These are phyloP conservation scores for Zelostemma sp. DNA, from an alignment of 1,140 invertebrate genomes.

Conservation along the genomic window DNA sequence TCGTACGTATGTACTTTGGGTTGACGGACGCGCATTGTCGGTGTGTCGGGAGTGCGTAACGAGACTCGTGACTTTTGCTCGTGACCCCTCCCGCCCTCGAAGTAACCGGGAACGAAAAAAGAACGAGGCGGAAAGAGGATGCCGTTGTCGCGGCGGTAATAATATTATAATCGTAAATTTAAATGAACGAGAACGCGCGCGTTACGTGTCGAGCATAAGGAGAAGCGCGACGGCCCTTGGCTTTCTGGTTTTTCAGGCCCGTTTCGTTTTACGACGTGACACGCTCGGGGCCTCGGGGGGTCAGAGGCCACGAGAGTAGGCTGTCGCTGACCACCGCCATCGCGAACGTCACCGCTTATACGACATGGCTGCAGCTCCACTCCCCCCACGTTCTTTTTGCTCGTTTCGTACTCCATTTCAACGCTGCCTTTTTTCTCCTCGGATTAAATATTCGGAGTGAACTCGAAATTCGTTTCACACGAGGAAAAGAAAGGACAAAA, in stretches of 20 bases:
- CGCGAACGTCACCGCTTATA: slow-evolving; percentile 13
- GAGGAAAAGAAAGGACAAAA: too few species aligned
- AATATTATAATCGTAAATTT: slow-evolving; percentile 53
- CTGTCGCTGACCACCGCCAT: slow-evolving; percentile 25
- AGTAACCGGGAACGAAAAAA: slow-evolving; percentile 25
- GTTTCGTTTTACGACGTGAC: slow-evolving; percentile 52
- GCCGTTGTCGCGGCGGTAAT: slow-evolving; percentile 39
- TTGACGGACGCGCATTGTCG: slow-evolving; percentile 16
- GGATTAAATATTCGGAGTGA: too few species aligned
- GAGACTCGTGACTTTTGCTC: slow-evolving; percentile 30
- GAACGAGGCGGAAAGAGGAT: slow-evolving; percentile 21
- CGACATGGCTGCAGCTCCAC: slow-evolving; percentile 6
- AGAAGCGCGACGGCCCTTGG: slow-evolving; percentile 13
- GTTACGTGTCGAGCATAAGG: slow-evolving; percentile 50
- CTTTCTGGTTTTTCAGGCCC: slow-evolving; percentile 42
- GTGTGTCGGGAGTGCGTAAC: slow-evolving; percentile 45
- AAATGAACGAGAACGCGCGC: slow-evolving; percentile 49
- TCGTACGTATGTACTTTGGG: background rate
- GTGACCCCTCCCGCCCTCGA: slow-evolving; percentile 24
- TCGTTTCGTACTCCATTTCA: slow-evolving; percentile 2
- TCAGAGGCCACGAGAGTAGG: slow-evolving; percentile 42
- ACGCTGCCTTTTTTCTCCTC: background rate
- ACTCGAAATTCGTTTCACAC: too few species aligned
- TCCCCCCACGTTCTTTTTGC: background rate
- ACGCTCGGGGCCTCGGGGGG: slow-evolving; percentile 28